Conservation (phyloP, 2,888 invertebrate genomes). For the Reticulitermes lucifugus region DNA sequence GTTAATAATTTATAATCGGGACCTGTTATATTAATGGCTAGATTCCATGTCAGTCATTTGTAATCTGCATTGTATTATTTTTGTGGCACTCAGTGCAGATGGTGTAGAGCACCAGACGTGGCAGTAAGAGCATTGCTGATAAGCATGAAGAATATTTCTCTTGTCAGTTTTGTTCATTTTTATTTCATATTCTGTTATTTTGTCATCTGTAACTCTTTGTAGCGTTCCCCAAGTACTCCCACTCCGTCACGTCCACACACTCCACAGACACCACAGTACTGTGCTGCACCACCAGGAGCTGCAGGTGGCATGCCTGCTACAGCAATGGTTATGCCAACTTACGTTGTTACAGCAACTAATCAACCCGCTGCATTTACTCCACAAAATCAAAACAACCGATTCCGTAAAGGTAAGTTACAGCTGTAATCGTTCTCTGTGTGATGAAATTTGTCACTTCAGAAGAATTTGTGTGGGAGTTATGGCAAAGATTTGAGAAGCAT, state of each 20-base stretch:
- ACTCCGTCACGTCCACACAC: conserved; percentile 83
- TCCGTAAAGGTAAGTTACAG: conserved; percentile 60
- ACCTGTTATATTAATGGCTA: no score
- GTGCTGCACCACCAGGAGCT: conserved; percentile 60
- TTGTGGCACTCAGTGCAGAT: no score
- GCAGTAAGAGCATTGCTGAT: no score
- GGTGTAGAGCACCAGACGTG: no score
- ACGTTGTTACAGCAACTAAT: conserved; percentile 60
- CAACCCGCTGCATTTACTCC: conserved; percentile 57
- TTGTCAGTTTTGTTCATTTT: background rate
- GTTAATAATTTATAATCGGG: no score
- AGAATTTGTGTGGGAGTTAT: no score
- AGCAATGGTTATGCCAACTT: conserved; percentile 60
- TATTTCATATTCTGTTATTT: conserved; percentile 40
- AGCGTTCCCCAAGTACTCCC: conserved; percentile 74
- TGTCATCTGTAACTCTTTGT: conserved; percentile 49
- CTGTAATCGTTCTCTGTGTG: background rate
- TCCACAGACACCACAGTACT: conserved; percentile 81
- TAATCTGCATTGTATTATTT: no score
- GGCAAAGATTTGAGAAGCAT: background rate
- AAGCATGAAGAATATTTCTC: no score
- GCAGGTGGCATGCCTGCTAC: conserved; percentile 63
- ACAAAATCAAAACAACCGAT: conserved; percentile 61
- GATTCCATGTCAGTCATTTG: no score
- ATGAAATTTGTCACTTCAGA: no score